These are phyloP conservation scores for Zosterops pallidus DNA, from an alignment of 2,113 vertebrate species.

Conservation along the genomic window DNA sequence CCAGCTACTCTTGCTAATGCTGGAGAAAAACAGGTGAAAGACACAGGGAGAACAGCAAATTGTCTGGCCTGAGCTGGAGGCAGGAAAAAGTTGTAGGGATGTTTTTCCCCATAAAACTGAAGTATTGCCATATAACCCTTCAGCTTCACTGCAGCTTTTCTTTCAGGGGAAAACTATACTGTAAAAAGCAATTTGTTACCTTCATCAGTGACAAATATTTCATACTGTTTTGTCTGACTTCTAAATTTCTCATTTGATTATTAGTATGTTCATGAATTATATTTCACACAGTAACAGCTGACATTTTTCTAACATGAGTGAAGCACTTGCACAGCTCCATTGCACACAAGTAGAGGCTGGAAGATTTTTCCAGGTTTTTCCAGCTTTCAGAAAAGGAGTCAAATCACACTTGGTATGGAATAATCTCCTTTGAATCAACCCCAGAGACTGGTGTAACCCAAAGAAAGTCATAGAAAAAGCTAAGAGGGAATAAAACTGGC, in stretches of 20 bases:
- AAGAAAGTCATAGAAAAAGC: neutral
- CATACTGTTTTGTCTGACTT: neutral
- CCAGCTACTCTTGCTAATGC: neutral
- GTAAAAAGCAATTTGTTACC: neutral
- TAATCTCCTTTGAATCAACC: neutral
- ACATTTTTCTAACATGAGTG: neutral
- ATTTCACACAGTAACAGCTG: neutral
- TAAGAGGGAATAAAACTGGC: neutral
- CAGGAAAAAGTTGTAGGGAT: neutral
- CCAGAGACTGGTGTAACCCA: neutral
- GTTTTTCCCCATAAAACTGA: neutral
- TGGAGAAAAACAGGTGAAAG: neutral
- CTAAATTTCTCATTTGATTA: neutral
- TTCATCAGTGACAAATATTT: neutral
- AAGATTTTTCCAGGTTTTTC: neutral
- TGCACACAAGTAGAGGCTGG: neutral
- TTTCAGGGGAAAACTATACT: neutral
- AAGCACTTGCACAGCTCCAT: neutral
- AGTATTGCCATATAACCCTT: neutral
- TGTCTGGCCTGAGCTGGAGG: neutral
- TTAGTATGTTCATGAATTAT: neutral
- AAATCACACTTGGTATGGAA: neutral
- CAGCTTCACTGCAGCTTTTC: neutral
- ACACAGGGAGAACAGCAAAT: neutral
- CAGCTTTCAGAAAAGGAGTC: neutral